Conservation (phyloP, 2,888 invertebrate genomes). For the Actias luna region DNA sequence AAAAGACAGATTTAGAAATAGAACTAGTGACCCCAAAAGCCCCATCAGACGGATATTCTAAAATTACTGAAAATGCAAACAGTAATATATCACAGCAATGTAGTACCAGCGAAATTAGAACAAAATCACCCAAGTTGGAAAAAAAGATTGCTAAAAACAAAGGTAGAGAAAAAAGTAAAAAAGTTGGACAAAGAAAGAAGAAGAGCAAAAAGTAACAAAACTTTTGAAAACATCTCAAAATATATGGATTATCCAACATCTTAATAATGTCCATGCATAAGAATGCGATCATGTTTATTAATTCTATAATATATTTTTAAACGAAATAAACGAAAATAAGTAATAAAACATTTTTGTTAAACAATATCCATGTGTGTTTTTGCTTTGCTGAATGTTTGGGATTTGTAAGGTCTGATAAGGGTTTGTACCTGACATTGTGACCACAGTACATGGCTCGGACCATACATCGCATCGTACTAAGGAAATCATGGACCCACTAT, state of each 20-base stretch:
- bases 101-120: conserved; percentile 42
- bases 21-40: conserved; percentile 71
- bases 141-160: conserved; percentile 35
- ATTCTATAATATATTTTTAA: not conserved
- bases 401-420: no score
- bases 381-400: no score
- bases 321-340: not conserved
- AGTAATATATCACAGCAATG: conserved; percentile 53
- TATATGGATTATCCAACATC: no score
- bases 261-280: not conserved
- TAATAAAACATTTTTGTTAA: not conserved
- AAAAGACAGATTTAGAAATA: conserved; percentile 74
- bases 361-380: no score
- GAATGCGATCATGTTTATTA: not conserved
- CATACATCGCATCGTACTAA: no score
- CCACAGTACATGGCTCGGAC: no score
- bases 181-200: conserved; percentile 36
- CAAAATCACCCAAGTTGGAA: conserved; percentile 30
- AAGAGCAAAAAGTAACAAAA: conserved; percentile 35
- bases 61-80: conserved; percentile 31
- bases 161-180: conserved; percentile 31
- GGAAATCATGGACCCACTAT: no score
- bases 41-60: conserved; percentile 39
- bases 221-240: conserved; percentile 19
- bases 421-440: no score